Evolutionary conservation across 1,140 invertebrate species (phyloP), one percentile per base, ranked within the genome.

Genomic region (Drosophila melanogaster): DNA sequence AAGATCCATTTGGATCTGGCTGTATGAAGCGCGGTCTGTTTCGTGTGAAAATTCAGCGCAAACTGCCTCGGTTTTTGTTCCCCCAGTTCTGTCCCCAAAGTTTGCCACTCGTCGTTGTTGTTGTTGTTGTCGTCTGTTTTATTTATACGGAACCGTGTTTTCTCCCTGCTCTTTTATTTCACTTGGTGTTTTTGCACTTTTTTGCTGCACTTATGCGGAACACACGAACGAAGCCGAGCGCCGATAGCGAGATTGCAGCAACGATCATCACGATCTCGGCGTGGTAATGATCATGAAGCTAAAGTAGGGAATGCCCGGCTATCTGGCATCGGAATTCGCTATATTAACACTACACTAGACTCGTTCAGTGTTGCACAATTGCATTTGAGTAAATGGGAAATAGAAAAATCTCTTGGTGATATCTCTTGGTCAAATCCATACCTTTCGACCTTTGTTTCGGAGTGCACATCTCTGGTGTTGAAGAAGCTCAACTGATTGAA

Each of bases 1-100:
- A 38, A 41, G 49, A 71, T 57, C 15, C 40, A 44, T 56, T 47
- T 41, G 17, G 3, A 5, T n/a, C 10, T 4, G 22, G 55, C 38
- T 46, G 49, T 43, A 35, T 30, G 57, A 47, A 41, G 59, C 80
- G 64, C 79, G 84, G 89, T 80, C 84, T 74, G 77, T 55, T 67
- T 69, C 73, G 77, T 65, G 65, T 80, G 85, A 89, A 80, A 84
- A 79, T 90, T 80, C 67, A 89, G 79, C 80, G 65, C 64, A 74
- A 78, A 89, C 84, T 89, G 84, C 58, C 57, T 47, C 51, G n/a
- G 77, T 66, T 77, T 73, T 58, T 70, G 79, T 70, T 76, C 70
- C 60, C 57, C 30, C 30, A 30, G 30, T 30, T 30, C 30, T 79
- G 55, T 65, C 59, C 71, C 54, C 67, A 75, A 74, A 78, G 77